Evolutionary conservation across 2,113 vertebrate species (phyloP).

Genomic region (Macheiramphus alcinus): DNA sequence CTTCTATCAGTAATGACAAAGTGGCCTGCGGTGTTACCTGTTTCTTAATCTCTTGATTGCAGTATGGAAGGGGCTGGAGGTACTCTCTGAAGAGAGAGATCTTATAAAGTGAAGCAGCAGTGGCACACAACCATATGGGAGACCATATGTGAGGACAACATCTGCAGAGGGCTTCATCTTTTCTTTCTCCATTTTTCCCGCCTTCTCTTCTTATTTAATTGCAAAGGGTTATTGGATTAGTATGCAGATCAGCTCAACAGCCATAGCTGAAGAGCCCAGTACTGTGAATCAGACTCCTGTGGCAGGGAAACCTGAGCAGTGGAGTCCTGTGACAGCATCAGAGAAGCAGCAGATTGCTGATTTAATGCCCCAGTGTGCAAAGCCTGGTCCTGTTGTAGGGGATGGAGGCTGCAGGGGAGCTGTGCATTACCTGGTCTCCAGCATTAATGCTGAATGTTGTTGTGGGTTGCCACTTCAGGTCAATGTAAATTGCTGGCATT

Average conservation of each 20-base stretch:
- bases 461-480: neutral
- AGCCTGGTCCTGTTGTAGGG: neutral
- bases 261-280: neutral
- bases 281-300: neutral
- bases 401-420: neutral
- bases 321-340: neutral
- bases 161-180: slow-evolving; percentile 20
- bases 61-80: neutral
- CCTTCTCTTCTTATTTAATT: neutral
- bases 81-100: neutral
- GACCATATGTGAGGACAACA: slow-evolving; percentile 40
- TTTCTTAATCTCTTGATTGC: slow-evolving; percentile 36
- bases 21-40: slow-evolving; percentile 41
- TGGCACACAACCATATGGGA: neutral
- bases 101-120: neutral
- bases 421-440: neutral
- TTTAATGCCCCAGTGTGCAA: neutral
- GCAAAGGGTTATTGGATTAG: neutral
- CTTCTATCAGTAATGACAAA: slow-evolving; percentile 53
- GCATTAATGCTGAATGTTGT: neutral
- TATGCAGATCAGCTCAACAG: neutral
- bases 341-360: neutral
- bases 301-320: neutral
- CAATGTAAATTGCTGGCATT: neutral
- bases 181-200: neutral